A percentile compares a stretch with the other conserved stretches of the same genome.
Conservation (phyloP, 2,888 invertebrate species). For the Phorcus lineatus region DNA sequence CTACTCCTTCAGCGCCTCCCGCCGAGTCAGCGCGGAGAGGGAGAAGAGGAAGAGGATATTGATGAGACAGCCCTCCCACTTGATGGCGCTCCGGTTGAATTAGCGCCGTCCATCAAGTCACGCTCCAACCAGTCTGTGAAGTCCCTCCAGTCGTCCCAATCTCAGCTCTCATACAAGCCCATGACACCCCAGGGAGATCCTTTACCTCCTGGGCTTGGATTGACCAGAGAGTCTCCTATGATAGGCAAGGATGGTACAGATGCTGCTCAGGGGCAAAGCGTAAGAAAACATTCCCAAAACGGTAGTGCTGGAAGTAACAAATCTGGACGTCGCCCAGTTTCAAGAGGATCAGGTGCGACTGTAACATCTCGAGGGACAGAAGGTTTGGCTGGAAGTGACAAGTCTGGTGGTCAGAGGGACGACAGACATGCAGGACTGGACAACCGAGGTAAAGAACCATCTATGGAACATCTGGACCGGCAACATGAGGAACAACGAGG, state of each 20-base stretch:
- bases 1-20: conserved; percentile 59
- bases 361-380: neutral
- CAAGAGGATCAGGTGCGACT: conserved; percentile 1
- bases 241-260: neutral
- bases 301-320: neutral
- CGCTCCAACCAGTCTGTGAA: conserved; percentile 29
- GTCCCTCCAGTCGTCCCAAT: conserved; percentile 58
- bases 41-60: conserved; percentile 52
- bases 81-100: conserved; percentile 44
- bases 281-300: neutral
- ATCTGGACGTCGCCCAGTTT: neutral
- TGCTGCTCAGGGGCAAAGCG: neutral
- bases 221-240: conserved; percentile 55
- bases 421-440: conserved; percentile 47
- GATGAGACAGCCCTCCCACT: conserved; percentile 45
- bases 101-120: conserved; percentile 20
- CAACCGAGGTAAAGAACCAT: conserved; percentile 34
- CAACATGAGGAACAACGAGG: conserved; percentile 39
- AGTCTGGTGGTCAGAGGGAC: conserved; percentile 31
- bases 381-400: conserved; percentile 30
- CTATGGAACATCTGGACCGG: conserved; percentile 32
- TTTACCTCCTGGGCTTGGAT: conserved; percentile 65
- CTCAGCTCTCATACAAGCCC: conserved; percentile 71
- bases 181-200: conserved; percentile 72
- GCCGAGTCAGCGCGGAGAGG: conserved; percentile 45